Evolutionary conservation across 2,888 invertebrate species (phyloP).

Genomic region (Callosobruchus maculatus): DNA sequence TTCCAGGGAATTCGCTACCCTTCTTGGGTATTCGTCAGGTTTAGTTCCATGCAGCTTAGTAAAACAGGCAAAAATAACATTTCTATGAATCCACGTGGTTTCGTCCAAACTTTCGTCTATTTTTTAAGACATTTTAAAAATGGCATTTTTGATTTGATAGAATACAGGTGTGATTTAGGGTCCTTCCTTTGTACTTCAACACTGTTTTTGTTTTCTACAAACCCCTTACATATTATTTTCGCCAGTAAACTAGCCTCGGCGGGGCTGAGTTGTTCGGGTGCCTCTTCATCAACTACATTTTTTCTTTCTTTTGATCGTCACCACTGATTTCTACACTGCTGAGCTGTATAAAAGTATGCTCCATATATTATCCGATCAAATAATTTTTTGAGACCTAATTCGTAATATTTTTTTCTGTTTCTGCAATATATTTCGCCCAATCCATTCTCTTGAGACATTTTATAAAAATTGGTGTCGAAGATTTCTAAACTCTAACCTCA

Average conservation of each 20-base stretch:
- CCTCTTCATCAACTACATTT: slow-evolving; percentile 32
- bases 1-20: too few relatives aligned
- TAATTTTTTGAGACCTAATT: slow-evolving; percentile 2
- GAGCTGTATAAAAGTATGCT: background rate
- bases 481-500: too few relatives aligned
- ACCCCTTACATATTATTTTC: slow-evolving; percentile 86
- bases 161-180: slow-evolving; percentile 90
- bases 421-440: slow-evolving; percentile 53
- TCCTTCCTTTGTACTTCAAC: slow-evolving; percentile 89
- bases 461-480: background rate
- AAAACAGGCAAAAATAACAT: too few relatives aligned
- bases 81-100: too few relatives aligned
- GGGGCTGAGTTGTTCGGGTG: slow-evolving; percentile 54
- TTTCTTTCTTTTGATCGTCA: slow-evolving; percentile 11
- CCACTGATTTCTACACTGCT: slow-evolving; percentile 13
- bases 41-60: too few relatives aligned
- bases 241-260: slow-evolving; percentile 85
- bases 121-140: too few relatives aligned
- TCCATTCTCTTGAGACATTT: slow-evolving; percentile 48
- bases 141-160: slow-evolving; percentile 83
- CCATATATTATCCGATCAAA: background rate
- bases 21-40: too few relatives aligned
- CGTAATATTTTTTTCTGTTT: slow-evolving; percentile 48
- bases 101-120: too few relatives aligned
- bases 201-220: slow-evolving; percentile 82